These are phyloP conservation scores for Corythucha ciliata DNA, from an alignment of 2,888 invertebrate genomes.

Conservation along the genomic window DNA sequence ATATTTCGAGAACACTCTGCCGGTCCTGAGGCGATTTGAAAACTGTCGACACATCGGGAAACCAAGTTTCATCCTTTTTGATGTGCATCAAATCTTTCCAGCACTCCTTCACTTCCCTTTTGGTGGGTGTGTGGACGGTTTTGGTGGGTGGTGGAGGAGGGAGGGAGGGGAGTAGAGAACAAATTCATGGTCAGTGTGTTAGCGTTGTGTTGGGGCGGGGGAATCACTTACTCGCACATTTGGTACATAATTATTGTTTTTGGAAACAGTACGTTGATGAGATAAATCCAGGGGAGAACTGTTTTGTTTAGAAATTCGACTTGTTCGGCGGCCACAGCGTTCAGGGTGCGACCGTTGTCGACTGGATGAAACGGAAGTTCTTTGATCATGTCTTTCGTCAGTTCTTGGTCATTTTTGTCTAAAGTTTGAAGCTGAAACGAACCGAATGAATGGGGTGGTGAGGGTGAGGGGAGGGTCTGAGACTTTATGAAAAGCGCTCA, in stretches of 20 bases:
- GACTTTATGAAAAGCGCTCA: neutral
- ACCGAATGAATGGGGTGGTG: conserved; percentile 20
- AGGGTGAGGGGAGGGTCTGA: no score
- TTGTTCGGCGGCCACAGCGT: conserved; percentile 18
- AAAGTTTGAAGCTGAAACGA: conserved; percentile 13
- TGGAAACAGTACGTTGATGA: conserved; percentile 21
- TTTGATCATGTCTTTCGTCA: conserved; percentile 8
- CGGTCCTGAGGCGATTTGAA: no score
- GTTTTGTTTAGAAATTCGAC: conserved; percentile 14
- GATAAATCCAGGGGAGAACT: conserved; percentile 20
- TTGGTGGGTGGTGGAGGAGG: no score
- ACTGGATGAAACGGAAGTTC: conserved; percentile 16
- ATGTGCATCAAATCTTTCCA: conserved; percentile 18
- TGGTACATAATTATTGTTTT: conserved; percentile 17
- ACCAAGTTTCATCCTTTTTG: conserved; percentile 21
- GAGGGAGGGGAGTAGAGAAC: no score
- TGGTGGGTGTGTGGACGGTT: no score
- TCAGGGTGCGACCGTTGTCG: neutral
- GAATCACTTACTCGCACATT: conserved; percentile 12
- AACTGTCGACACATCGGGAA: conserved; percentile 19
- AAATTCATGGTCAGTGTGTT: no score
- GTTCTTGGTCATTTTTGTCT: conserved; percentile 17
- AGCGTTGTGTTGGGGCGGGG: no score
- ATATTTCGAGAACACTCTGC: no score
- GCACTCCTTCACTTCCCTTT: conserved; percentile 20